phyloP scores from a whole-genome alignment of 2,888 invertebrate species.

The Protophormia terraenovae region DNA sequence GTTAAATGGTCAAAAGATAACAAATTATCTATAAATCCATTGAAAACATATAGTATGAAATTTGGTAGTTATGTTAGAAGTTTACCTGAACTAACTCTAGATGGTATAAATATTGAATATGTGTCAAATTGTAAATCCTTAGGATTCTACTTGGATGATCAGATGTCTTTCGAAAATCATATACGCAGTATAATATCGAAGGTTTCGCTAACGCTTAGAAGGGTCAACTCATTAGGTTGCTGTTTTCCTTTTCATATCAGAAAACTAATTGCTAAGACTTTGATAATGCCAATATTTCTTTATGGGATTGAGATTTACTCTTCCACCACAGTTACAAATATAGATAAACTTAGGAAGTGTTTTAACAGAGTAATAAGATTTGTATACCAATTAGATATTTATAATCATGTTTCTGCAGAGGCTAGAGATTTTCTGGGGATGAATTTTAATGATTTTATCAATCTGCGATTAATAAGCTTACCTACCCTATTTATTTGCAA shows the following conservation, averaged over 20 bases:
- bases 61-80: neutral
- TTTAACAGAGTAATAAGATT: neutral
- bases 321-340: neutral
- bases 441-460: neutral
- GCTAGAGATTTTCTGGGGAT: neutral
- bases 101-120: neutral
- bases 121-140: neutral
- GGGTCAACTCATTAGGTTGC: too few species aligned
- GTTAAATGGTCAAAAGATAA: neutral
- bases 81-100: neutral
- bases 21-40: neutral
- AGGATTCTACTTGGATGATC: neutral
- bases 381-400: neutral
- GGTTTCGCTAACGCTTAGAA: neutral
- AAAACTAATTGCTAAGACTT: neutral
- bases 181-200: neutral
- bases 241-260: neutral
- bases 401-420: neutral
- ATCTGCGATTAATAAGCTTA: neutral
- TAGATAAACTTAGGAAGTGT: neutral
- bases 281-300: neutral
- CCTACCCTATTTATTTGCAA: neutral
- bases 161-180: neutral
- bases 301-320: neutral
- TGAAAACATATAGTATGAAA: neutral